Base-by-base conservation (phyloP, 2,113 vertebrate genomes). In the Sigmodon hispidus region DNA sequence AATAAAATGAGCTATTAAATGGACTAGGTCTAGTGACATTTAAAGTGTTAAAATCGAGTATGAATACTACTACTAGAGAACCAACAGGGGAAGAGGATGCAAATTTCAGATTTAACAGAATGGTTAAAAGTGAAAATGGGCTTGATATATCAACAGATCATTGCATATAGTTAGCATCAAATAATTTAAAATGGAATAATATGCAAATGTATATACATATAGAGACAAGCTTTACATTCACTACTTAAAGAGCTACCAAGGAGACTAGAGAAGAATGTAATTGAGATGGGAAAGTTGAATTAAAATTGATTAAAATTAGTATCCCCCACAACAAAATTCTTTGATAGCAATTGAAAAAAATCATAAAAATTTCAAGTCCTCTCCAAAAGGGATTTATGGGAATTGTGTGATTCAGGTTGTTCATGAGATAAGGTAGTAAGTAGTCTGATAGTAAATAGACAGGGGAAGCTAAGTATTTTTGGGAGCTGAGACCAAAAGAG, bases 211-310 rank as follows among this genome's bases (percentile, higher is more conserved):
- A 34, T 21, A 61, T 5, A 50, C 21, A 43, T 10, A 90, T 0
- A 79, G 5, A 69, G 13, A 5, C 61, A 63, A 94, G 19, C 73
- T 40, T 91, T 87, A 48, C 43, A 75, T 75, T 52, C 67, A 55
- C 17, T 94, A 52, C 80, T 87, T 52, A 65, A 76, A 77, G 76
- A 94, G 67, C 36, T 70, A 88, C 29, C 12, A 50, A 61, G 36
- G 26, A 52, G 40, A 52, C 88, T 84, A 96, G 61, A 88, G 29
- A 87, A 43, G 45, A 89, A 93, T 26, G 69, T 73, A 90, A 90
- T 59, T 52, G 81, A 87, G 5, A 48, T 50, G 15, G 12, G 8
- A 52, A 22, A 45, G 45, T 69, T 67, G 87, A 87, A 4, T 13
- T 81, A 43, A 16, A 87, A 4, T 13, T 81, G 50, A 16, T 70